Evolutionary conservation across 2,113 vertebrate genomes (phyloP), one percentile per base, ranked within the genome.

Genomic region (Gadus macrocephalus): DNA sequence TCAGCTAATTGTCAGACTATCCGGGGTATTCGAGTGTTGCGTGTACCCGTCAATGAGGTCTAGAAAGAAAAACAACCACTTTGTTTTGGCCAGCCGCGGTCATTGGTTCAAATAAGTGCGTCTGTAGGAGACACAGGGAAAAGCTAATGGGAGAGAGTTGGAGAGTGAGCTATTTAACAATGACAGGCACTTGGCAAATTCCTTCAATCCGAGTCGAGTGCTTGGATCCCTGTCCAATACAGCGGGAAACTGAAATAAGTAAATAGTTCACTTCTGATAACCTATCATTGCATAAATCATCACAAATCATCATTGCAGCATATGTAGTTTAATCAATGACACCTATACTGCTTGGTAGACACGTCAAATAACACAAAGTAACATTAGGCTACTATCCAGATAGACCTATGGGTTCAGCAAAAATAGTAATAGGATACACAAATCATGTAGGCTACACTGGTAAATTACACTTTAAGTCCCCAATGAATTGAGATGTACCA

Each of bases 121-220:
- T 49, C 55, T n/a, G 55, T 17, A n/a, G 49, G 22, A 49, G 28
- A 63, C 35, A 15, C 62, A 15, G 49, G 53, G 20, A 55, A 27
- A 27, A 2, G 61, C 20, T 22, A 27, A 22, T 12, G 38, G 42
- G 61, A 25, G 71, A 75, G 75, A 66, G 59, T 1, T 49, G 7
- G 56, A 62, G 68, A 15, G 64, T 64, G 79, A 31, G 22, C 12
- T 74, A 67, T 66, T 82, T 86, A 87, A 89, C 78, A 81, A 66
- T 87, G 85, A 81, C 89, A 69, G 69, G 61, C 69, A 15, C 70
- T 66, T 75, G 86, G 74, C 68, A 89, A 82, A 89, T 89, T 90
- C 87, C 73, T 85, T 62, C 42, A 63, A n/a, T 65, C 66, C 22
- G 56, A 27, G 22, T 15, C 22, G 9, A 20, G 59, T 61, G 22